Conservation (phyloP, 2,888 invertebrate species). For the Amorpha juglandis region DNA sequence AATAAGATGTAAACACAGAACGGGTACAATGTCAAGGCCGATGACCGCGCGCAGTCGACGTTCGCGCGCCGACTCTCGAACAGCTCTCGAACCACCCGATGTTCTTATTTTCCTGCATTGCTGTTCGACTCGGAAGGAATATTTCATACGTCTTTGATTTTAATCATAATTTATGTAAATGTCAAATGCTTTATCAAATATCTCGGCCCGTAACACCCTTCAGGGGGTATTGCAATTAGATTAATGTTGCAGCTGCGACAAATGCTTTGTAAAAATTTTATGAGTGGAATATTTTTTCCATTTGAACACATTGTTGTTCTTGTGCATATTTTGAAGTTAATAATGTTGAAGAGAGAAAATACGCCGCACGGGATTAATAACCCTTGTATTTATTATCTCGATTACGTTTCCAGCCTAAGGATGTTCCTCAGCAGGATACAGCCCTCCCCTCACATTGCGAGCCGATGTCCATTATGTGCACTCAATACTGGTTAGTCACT, state of each 20-base stretch:
- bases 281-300: background rate
- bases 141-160: slow-evolving; percentile 30
- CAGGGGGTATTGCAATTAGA: background rate
- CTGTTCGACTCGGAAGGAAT: slow-evolving; percentile 22
- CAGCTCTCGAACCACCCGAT: slow-evolving; percentile 11
- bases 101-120: slow-evolving; percentile 27
- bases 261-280: background rate
- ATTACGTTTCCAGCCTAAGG: slow-evolving; percentile 10
- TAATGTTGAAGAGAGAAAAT: background rate
- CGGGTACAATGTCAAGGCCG: slow-evolving; percentile 76
- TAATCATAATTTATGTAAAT: slow-evolving; percentile 29
- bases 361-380: background rate
- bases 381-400: slow-evolving; percentile 11
- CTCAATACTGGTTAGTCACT: slow-evolving; percentile 11
- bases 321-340: slow-evolving; percentile 4
- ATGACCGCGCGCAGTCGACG: slow-evolving; percentile 57
- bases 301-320: background rate
- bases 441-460: slow-evolving; percentile 14
- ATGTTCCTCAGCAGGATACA: slow-evolving; percentile 8
- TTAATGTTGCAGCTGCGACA: slow-evolving; percentile 17
- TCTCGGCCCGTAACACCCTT: slow-evolving; percentile 15
- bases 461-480: slow-evolving; percentile 2
- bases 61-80: slow-evolving; percentile 2
- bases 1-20: slow-evolving; percentile 62
- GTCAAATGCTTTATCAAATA: slow-evolving; percentile 26